Evolutionary conservation across 2,888 invertebrate genomes (phyloP).

Genomic region (Harpalus rufipes): DNA sequence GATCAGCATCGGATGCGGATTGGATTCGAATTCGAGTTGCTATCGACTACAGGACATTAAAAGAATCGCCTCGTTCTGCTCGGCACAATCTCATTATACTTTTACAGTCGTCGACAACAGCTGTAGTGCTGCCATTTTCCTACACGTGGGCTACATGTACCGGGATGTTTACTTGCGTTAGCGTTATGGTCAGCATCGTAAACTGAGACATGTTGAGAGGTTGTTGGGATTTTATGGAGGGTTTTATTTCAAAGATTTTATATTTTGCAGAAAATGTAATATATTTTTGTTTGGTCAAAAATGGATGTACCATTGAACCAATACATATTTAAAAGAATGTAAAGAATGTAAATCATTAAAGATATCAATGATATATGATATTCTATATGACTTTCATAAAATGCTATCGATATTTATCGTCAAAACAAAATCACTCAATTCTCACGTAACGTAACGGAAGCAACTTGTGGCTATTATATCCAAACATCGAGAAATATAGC

Average conservation of each 20-base stretch:
- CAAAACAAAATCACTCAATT: neutral
- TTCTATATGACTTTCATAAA: too few relatives aligned
- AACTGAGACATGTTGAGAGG: slow-evolving; percentile 20
- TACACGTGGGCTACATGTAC: neutral
- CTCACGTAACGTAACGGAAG: neutral
- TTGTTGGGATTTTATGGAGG: neutral
- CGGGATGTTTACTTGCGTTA: slow-evolving; percentile 35
- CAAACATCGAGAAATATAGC: neutral
- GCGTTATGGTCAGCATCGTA: slow-evolving; percentile 2
- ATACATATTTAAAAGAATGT: too few relatives aligned
- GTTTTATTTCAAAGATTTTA: slow-evolving; percentile 9
- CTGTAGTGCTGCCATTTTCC: slow-evolving; percentile 43
- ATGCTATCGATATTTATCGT: neutral
- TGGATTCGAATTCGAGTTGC: neutral
- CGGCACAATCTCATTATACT: slow-evolving; percentile 28
- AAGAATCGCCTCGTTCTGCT: slow-evolving; percentile 27
- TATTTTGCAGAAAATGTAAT: neutral
- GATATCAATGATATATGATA: too few relatives aligned
- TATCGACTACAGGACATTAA: slow-evolving; percentile 15
- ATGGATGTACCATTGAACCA: too few relatives aligned
- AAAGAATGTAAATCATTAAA: too few relatives aligned
- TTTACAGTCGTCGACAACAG: slow-evolving; percentile 25
- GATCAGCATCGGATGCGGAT: neutral
- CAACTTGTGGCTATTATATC: neutral
- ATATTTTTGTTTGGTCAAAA: neutral